Percentiles rank a stretch among this genome's conserved stretches.
Evolutionary conservation across 2,113 vertebrate species (phyloP).

Genomic region (Aspiorhynchus laticeps): DNA sequence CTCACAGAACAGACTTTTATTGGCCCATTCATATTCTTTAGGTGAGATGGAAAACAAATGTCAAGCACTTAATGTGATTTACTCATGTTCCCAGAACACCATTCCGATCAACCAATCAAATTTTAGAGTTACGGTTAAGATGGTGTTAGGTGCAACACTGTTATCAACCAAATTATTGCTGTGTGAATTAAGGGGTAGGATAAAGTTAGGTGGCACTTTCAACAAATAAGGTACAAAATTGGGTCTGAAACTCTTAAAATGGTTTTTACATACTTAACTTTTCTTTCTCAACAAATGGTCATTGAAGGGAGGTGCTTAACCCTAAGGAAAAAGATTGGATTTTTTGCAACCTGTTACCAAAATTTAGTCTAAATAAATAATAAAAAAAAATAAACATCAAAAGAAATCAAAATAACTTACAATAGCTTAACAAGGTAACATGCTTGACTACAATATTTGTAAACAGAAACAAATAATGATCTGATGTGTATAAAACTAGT

Average conservation of each 20-base stretch:
- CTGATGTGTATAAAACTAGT: background rate
- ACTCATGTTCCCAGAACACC: background rate
- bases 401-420: background rate
- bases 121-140: background rate
- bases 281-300: background rate
- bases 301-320: background rate
- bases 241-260: background rate
- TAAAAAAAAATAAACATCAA: background rate
- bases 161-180: background rate
- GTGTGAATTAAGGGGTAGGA: background rate
- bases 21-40: constrained; percentile 45
- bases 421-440: background rate
- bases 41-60: constrained; percentile 2
- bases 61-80: background rate
- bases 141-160: background rate
- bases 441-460: background rate
- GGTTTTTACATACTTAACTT: background rate
- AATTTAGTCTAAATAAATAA: no score
- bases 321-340: background rate
- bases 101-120: background rate
- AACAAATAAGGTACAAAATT: background rate
- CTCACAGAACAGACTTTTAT: constrained; percentile 44
- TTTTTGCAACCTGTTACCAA: background rate
- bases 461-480: background rate
- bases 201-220: background rate